Evolutionary conservation across 2,113 vertebrate species (phyloP).

Genomic region (Poeciliopsis prolifica): DNA sequence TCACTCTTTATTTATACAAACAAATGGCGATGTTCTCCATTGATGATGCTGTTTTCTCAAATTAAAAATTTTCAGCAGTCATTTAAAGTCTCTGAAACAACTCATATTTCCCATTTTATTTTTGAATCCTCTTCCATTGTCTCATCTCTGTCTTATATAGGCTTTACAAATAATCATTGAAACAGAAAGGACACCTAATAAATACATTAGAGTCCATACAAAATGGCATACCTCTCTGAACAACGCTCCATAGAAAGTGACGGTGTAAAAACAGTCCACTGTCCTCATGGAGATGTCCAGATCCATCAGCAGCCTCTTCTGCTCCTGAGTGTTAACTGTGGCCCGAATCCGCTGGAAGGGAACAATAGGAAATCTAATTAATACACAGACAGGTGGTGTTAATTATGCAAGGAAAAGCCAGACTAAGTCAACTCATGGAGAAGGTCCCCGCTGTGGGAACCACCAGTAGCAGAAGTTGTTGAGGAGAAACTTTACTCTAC

Average conservation of each 20-base stretch:
- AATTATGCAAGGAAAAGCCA: neutral
- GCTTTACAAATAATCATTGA: neutral
- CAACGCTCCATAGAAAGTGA: conserved; percentile 94
- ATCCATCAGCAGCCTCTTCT: conserved; percentile 96
- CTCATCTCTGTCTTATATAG: neutral
- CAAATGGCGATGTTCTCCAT: too few species aligned
- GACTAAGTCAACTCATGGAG: neutral
- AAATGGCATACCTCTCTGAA: conserved; percentile 90
- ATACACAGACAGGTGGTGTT: neutral
- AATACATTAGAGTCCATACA: neutral
- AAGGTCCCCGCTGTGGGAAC: neutral
- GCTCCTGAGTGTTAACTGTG: conserved; percentile 96
- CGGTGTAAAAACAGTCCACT: conserved; percentile 93
- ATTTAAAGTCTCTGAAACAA: neutral
- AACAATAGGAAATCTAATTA: neutral
- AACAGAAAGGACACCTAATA: neutral
- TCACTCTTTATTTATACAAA: too few species aligned
- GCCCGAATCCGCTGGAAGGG: conserved; percentile 88
- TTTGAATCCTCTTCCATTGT: neutral
- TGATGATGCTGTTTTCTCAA: neutral
- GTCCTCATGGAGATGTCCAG: conserved; percentile 98
- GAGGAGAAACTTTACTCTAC: too few species aligned
- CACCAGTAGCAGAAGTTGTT: neutral
- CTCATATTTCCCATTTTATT: neutral
- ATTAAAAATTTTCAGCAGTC: neutral